phyloP scores from a whole-genome alignment of 2,797 vertebrate genomes.

The Potorous gilbertii region DNA sequence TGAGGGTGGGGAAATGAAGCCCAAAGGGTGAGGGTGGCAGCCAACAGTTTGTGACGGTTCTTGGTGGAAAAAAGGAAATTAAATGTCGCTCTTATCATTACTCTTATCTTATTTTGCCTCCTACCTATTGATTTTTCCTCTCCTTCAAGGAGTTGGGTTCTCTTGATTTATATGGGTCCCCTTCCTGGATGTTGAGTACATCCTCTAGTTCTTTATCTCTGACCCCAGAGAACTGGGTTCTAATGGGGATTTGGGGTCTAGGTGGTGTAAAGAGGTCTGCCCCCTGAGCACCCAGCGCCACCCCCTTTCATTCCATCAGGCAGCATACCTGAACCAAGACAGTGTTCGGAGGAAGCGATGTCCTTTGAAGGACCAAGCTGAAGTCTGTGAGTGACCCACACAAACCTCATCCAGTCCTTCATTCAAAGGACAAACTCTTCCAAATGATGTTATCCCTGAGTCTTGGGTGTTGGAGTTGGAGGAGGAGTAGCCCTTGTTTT shows the following conservation, averaged over 20 bases:
- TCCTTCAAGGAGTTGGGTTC: neutral
- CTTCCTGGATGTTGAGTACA: neutral
- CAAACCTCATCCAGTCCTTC: neutral
- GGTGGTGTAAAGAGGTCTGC: neutral
- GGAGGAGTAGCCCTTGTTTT: neutral
- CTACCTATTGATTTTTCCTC: neutral
- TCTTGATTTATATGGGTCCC: neutral
- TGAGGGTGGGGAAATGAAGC: neutral
- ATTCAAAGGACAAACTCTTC: neutral
- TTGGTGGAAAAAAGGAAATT: neutral
- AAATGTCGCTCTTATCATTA: neutral
- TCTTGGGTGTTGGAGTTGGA: neutral
- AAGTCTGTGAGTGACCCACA: constrained; percentile 80
- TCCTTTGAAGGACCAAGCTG: constrained; percentile 81
- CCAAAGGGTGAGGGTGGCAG: neutral
- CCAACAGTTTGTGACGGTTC: neutral
- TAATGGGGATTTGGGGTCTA: neutral
- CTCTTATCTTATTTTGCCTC: neutral
- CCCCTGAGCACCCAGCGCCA: neutral
- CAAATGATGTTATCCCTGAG: neutral
- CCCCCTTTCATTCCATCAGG: constrained; percentile 79
- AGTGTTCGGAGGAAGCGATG: constrained; percentile 83
- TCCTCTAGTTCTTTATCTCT: neutral
- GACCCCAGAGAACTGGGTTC: neutral
- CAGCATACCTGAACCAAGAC: constrained; percentile 84